A percentile compares a stretch with the other conserved stretches of the same genome.
These are phyloP conservation scores for Eutolmus rufibarbis DNA, from an alignment of 2,888 invertebrate genomes.

Conservation along the genomic window DNA sequence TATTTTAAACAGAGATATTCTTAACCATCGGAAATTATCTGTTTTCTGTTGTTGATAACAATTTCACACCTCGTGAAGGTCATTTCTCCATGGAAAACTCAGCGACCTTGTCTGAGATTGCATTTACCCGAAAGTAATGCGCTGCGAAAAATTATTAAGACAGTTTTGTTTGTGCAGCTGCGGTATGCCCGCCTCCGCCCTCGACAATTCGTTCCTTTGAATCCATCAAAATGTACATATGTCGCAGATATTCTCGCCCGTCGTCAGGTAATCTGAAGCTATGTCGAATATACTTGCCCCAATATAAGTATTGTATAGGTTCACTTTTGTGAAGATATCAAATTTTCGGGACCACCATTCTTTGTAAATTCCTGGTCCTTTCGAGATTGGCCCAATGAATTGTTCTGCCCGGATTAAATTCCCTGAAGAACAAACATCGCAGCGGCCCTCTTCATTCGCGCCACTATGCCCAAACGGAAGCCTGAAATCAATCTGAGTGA, in stretches of 20 bases:
- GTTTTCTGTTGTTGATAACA: constrained; percentile 23
- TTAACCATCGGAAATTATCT: constrained; percentile 27
- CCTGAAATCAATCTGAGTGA: constrained; percentile 22
- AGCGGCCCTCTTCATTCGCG: background rate
- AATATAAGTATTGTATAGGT: background rate
- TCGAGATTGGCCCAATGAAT: background rate
- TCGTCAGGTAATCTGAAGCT: constrained; percentile 11
- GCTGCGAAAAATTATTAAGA: background rate
- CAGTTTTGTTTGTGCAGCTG: constrained; percentile 4
- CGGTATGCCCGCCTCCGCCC: background rate
- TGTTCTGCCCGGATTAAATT: constrained; percentile 7
- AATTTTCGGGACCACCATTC: constrained; percentile 9
- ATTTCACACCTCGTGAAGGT: constrained; percentile 18
- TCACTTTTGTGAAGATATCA: background rate
- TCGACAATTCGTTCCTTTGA: background rate
- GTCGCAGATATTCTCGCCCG: background rate
- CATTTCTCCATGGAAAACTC: background rate
- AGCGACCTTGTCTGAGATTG: constrained; percentile 16
- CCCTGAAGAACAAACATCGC: constrained; percentile 3
- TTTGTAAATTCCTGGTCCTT: background rate
- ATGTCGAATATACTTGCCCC: background rate
- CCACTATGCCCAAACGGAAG: background rate
- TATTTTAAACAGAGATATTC: constrained; percentile 33
- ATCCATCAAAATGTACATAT: background rate
- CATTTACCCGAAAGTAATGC: background rate